phyloP scores from a whole-genome alignment of 2,888 invertebrate species.

The Campopleginae sp. region DNA sequence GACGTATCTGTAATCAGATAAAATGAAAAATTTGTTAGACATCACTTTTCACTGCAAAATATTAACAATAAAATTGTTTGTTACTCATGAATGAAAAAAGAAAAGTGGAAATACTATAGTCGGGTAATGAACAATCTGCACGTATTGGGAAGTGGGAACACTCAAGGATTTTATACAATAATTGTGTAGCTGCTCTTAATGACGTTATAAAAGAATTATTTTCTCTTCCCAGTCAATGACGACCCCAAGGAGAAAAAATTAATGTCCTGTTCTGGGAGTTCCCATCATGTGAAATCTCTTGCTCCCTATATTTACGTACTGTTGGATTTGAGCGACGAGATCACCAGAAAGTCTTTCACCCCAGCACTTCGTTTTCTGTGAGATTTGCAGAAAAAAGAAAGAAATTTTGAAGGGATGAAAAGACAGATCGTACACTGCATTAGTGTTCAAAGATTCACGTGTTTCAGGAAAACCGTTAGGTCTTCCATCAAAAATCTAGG shows the following conservation, averaged over 20 bases:
- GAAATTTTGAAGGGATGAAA: constrained; percentile 38
- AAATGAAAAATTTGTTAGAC: constrained; percentile 1
- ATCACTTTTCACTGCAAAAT: not conserved
- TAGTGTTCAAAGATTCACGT: constrained; percentile 62
- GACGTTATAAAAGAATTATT: not conserved
- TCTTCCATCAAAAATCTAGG: constrained; percentile 64
- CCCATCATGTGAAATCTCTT: not conserved
- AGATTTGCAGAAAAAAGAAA: constrained; percentile 38
- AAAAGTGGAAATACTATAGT: not conserved
- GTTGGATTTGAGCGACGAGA: constrained; percentile 19
- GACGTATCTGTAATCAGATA: constrained; percentile 53
- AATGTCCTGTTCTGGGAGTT: not conserved
- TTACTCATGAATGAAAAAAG: not conserved
- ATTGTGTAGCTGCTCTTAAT: not conserved
- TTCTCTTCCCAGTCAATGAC: not conserved
- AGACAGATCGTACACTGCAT: constrained; percentile 3
- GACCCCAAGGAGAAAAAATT: not conserved
- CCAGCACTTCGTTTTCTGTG: constrained; percentile 24
- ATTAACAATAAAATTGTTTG: not conserved
- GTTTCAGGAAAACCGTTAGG: constrained; percentile 68
- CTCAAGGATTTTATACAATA: not conserved
- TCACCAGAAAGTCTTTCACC: constrained; percentile 43
- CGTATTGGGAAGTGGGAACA: not conserved
- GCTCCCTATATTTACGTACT: not conserved
- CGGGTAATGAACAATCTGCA: not conserved